Base-by-base conservation (phyloP, 2,888 invertebrate genomes). In the Chloroclystis v-ata region DNA sequence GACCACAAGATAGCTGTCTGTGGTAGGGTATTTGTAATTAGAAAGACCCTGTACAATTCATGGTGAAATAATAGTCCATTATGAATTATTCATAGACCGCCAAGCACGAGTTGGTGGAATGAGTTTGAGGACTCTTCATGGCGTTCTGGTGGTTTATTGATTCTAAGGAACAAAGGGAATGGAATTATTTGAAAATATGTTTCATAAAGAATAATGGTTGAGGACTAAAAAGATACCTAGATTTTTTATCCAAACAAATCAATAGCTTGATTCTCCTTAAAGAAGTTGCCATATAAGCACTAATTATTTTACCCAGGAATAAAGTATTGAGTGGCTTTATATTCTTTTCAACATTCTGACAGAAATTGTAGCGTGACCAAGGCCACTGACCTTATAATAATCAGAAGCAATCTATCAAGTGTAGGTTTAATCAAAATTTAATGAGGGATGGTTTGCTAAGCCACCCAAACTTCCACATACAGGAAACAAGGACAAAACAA, bases 401-500 rank as follows among this genome's bases (percentile, higher is more conserved):
- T n/a, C n/a, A n/a, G n/a, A n/a, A n/a, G n/a, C n/a, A n/a, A n/a
- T n/a, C n/a, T n/a, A n/a, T n/a, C n/a, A n/a, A n/a, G n/a, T n/a
- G n/a, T n/a, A n/a, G n/a, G n/a, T n/a, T n/a, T n/a, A n/a, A n/a
- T n/a, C n/a, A n/a, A 13, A 32, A 5, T 13, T 33, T 35, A 2
- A 35, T 35, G 16, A 35, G 20, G 20, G 20, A 24, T 11, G 2
- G 4, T 10, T 20, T 35, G 35, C 16, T 35, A 24, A 35, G 16
- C 20, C 35, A 63, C 54, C 58, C 37, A 37, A 37, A 12, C 12
- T 37, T 10, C 5, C 12, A 26, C 10, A 33, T 13, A 67, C 72
- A 73, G 75, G 74, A 75, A 72, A 78, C 65, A 60, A 44, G 59
- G 62, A 64, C 65, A 72, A 66, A 67, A 66, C 71, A 76, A 78